Percentiles rank a stretch among this genome's conserved stretches.
These are phyloP conservation scores for Cheilosia scutellata DNA, from an alignment of 2,888 invertebrate species.

Conservation along the genomic window DNA sequence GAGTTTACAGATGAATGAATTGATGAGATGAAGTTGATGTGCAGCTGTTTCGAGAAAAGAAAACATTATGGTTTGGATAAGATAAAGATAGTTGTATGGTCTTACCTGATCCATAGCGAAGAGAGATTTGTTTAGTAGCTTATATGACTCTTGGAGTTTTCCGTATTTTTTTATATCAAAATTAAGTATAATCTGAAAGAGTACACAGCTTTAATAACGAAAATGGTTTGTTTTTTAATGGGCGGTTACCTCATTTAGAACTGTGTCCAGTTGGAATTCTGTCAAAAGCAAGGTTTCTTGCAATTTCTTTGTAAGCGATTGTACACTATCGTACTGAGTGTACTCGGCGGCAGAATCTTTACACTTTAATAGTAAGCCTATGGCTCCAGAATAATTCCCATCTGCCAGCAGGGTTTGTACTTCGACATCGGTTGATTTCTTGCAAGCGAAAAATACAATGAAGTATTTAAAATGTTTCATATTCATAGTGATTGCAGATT, in stretches of 20 bases:
- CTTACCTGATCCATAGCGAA: conserved; percentile 92
- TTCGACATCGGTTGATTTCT: conserved; percentile 92
- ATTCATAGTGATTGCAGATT: neutral
- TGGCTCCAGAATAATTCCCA: conserved; percentile 95
- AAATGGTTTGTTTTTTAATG: neutral
- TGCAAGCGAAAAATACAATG: neutral
- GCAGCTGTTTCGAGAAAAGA: conserved; percentile 85
- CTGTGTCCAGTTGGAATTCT: conserved; percentile 95
- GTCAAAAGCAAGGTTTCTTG: conserved; percentile 96
- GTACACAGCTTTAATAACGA: neutral
- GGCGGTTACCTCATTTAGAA: conserved; percentile 89
- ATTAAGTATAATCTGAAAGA: conserved; percentile 84
- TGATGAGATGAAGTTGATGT: conserved; percentile 97
- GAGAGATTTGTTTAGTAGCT: conserved; percentile 94
- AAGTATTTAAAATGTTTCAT: neutral
- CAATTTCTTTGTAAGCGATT: conserved; percentile 92
- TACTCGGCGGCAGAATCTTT: conserved; percentile 93
- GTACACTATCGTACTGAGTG: conserved; percentile 95
- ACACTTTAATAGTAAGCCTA: conserved; percentile 94
- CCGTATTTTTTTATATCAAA: conserved; percentile 92
- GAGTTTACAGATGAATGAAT: conserved; percentile 92
- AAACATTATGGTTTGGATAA: neutral
- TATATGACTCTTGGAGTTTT: conserved; percentile 94
- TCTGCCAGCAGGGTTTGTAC: conserved; percentile 92
- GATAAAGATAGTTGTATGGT: neutral